Evolutionary conservation across 2,888 invertebrate genomes (phyloP).

Genomic region (Steinernema scapterisci): DNA sequence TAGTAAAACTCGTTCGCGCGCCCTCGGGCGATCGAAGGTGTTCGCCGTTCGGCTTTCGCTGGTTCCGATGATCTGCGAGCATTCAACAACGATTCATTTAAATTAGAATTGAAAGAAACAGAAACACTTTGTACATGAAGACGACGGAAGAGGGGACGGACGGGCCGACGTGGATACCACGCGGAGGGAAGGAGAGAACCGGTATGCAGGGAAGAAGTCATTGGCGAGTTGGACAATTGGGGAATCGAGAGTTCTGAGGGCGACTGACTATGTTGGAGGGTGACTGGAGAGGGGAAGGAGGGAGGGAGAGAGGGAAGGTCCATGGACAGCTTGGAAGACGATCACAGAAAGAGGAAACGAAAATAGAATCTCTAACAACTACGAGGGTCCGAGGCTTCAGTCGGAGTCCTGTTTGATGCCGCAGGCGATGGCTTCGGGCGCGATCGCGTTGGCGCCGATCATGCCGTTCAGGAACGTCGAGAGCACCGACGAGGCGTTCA

Average conservation of each 20-base stretch:
- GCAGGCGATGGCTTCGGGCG: slow-evolving; percentile 11
- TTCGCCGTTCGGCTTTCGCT: background rate
- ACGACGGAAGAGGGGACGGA: background rate
- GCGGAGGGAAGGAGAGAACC: background rate
- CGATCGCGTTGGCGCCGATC: background rate
- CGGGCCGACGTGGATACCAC: slow-evolving; percentile 18
- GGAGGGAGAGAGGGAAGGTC: background rate
- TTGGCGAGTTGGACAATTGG: slow-evolving; percentile 28
- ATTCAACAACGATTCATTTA: slow-evolving; percentile 15
- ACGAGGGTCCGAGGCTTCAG: background rate
- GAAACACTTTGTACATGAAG: slow-evolving; percentile 14
- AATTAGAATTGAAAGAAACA: background rate
- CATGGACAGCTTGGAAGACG: background rate
- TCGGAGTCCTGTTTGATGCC: slow-evolving; percentile 26
- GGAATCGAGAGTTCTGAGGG: slow-evolving; percentile 5
- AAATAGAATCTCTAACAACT: no score
- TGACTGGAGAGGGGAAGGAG: background rate
- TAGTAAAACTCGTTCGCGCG: slow-evolving; percentile 6
- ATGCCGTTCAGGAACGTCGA: slow-evolving; percentile 19
- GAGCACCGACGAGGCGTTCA: slow-evolving; percentile 5
- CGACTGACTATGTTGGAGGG: background rate
- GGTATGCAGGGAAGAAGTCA: slow-evolving; percentile 10
- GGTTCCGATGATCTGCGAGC: background rate
- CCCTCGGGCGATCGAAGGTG: background rate
- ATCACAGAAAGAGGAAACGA: slow-evolving; percentile 16